Base-by-base conservation (phyloP, 2,888 invertebrate species). In the Leptodirus hochenwartii region DNA sequence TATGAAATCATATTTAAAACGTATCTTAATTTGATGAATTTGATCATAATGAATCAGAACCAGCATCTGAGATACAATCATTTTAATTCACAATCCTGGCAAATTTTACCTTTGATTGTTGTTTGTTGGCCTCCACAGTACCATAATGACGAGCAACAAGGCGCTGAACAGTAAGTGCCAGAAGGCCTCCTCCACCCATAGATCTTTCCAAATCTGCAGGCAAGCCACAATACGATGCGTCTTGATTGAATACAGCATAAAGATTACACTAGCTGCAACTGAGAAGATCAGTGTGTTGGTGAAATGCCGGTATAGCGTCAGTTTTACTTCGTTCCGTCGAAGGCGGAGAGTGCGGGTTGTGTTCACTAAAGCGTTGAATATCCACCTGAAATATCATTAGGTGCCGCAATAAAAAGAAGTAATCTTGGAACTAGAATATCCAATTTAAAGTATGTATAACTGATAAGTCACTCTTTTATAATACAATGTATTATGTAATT, bases 101-200 rank as follows among this genome's bases (percentile, higher is more conserved):
- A n/a, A n/a, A n/a, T n/a, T n/a, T n/a, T n/a, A n/a, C n/a, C n/a
- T n/a, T 58, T 91, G 91, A 59, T 91, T 93, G 57, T 93, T 93
- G 51, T 84, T 85, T 11, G 88, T 87, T 4, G 93, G 93, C 40
- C 93, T 64, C 91, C 91, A 93, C 37, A 93, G 65, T 37, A 93
- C 69, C 84, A 93, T 91, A 42, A 95, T 93, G 17, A 84, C 84
- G 20, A 82, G 58, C 14, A 95, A 62, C 32, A 95, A 69, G 39
- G 79, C 65, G 10, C 82, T 85, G 57, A 95, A 93, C 33, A 91
- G 61, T 17, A 91, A 67, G 56, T 90, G 91, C 93, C 93, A 93
- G 55, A 84, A 93, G 3, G 87, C 91, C 39, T 87, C 84, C 51
- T 93, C 90, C 45, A 93, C 59, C 93, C 93, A 95, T 39, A 87